Conservation (phyloP, 2,113 vertebrate genomes). For the Nothoprocta pentlandii region DNA sequence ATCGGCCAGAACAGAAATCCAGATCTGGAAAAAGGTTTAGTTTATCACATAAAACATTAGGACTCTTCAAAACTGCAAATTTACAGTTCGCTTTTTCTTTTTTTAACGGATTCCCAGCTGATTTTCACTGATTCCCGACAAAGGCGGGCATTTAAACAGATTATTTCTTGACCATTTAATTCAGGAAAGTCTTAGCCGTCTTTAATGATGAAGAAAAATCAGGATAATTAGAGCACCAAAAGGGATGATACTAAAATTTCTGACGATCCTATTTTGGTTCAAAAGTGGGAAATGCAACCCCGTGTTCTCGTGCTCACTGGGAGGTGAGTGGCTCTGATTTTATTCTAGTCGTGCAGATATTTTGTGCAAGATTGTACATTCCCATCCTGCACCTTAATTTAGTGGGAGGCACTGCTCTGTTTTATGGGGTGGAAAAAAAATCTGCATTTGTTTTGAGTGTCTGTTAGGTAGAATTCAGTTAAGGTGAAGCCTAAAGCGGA, state of each 20-base stretch:
- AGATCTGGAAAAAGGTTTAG: neutral
- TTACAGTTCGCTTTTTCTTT: neutral
- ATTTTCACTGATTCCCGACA: neutral
- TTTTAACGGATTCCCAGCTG: neutral
- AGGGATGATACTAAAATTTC: neutral
- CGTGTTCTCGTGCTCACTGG: neutral
- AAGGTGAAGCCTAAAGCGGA: conserved; percentile 24
- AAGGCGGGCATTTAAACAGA: neutral
- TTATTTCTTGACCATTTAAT: neutral
- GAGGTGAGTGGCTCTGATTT: neutral
- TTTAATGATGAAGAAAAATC: neutral
- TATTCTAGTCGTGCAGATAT: conserved; percentile 26
- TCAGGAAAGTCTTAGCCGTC: neutral
- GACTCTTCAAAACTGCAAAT: neutral
- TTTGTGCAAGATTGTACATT: conserved; percentile 32
- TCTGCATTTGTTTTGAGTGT: neutral
- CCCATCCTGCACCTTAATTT: conserved; percentile 42
- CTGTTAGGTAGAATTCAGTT: conserved; percentile 11
- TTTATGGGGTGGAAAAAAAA: neutral
- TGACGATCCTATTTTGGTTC: neutral
- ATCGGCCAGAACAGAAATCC: neutral
- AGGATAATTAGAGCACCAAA: neutral
- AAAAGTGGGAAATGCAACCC: neutral
- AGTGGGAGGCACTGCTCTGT: conserved; percentile 46
- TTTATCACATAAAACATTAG: neutral